Evolutionary conservation across 2,888 invertebrate genomes (phyloP).

Genomic region (Eristalinus sepulchralis): DNA sequence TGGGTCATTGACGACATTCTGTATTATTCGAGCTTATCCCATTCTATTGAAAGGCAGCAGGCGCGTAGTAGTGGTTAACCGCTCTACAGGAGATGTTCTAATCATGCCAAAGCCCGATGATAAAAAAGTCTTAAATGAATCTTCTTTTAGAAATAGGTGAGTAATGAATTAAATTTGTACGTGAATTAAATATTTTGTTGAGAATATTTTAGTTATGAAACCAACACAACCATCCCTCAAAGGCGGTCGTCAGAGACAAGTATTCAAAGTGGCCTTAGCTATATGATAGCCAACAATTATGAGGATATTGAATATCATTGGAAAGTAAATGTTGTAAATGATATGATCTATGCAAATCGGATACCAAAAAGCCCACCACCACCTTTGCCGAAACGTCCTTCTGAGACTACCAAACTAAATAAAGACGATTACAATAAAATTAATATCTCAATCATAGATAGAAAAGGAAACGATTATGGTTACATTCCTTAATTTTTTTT

Average conservation of each 20-base stretch:
- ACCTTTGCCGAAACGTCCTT: slow-evolving; percentile 36
- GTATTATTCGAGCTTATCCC: slow-evolving; percentile 73
- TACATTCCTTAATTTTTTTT: slow-evolving; percentile 7
- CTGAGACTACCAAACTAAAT: background rate
- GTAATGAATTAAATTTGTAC: background rate
- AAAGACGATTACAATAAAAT: background rate
- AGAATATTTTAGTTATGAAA: slow-evolving; percentile 20
- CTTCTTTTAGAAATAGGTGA: slow-evolving; percentile 32
- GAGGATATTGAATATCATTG: slow-evolving; percentile 49
- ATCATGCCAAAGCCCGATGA: slow-evolving; percentile 68
- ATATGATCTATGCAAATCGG: slow-evolving; percentile 42
- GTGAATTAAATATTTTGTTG: background rate
- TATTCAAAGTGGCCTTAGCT: slow-evolving; percentile 45
- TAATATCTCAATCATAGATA: background rate
- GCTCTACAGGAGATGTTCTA: slow-evolving; percentile 65
- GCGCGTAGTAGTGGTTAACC: slow-evolving; percentile 48
- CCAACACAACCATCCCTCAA: background rate
- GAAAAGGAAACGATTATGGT: slow-evolving; percentile 33
- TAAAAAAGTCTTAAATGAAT: background rate
- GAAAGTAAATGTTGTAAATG: slow-evolving; percentile 38
- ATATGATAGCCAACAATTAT: slow-evolving; percentile 60
- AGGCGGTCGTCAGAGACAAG: slow-evolving; percentile 53
- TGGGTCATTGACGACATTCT: slow-evolving; percentile 72
- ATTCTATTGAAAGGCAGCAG: slow-evolving; percentile 72
- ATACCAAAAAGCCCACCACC: slow-evolving; percentile 57